phyloP scores from a whole-genome alignment of 1,140 invertebrate species.

The Drosophila bifasciata region DNA sequence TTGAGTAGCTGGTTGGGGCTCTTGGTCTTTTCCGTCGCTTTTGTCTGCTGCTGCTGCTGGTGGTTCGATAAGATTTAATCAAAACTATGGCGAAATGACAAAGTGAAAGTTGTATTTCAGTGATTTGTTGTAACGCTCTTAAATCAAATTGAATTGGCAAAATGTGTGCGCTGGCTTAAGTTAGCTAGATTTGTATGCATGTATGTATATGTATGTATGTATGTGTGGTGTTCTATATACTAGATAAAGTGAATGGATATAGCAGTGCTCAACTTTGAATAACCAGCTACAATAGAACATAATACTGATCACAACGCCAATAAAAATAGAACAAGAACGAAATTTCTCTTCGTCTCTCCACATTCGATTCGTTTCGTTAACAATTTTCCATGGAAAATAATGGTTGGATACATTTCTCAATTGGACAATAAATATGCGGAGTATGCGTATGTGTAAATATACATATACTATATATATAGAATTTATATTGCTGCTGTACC shows the following conservation, averaged over 20 bases:
- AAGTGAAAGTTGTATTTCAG: slow-evolving; percentile 56
- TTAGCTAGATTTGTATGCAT: slow-evolving; percentile 38
- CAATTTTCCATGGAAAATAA: slow-evolving; percentile 59
- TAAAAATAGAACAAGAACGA: slow-evolving; percentile 33
- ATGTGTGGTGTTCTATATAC: slow-evolving; percentile 21
- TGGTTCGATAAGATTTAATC: slow-evolving; percentile 55
- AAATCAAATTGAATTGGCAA: slow-evolving; percentile 68
- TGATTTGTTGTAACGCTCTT: slow-evolving; percentile 70
- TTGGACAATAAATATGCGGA: slow-evolving; percentile 64
- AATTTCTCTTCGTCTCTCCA: slow-evolving; percentile 15
- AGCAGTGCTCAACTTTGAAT: slow-evolving; percentile 59
- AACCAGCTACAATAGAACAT: slow-evolving; percentile 68
- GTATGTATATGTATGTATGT: slow-evolving; percentile 21
- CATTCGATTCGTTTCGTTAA: slow-evolving; percentile 22
- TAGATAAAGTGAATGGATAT: slow-evolving; percentile 54
- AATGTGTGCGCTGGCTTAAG: slow-evolving; percentile 47
- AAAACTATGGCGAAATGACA: slow-evolving; percentile 57
- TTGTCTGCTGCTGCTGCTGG: background rate
- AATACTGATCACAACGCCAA: slow-evolving; percentile 81
- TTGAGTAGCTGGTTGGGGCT: slow-evolving; percentile 44
- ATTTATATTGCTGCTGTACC: slow-evolving; percentile 69
- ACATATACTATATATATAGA: slow-evolving; percentile 56
- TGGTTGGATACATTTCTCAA: slow-evolving; percentile 40
- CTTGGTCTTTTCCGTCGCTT: background rate
- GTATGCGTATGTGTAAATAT: slow-evolving; percentile 25